A percentile compares a stretch with the other conserved stretches of the same genome.
phyloP scores from a whole-genome alignment of 2,888 invertebrate species.

The Cataglyphis rosenhaueri region DNA sequence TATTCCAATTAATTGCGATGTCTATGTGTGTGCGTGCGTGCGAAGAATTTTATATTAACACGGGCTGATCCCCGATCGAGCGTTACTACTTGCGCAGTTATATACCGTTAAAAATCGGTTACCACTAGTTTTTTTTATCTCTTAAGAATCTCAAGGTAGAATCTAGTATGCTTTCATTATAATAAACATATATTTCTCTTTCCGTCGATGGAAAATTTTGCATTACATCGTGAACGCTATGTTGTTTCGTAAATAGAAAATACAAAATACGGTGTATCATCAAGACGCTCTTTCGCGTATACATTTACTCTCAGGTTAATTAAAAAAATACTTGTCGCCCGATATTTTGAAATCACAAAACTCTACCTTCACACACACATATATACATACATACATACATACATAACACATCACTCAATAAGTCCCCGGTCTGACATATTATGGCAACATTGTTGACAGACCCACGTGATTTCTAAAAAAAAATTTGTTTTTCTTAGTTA shows the following conservation, averaged over 20 bases:
- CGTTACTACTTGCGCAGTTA: conserved; percentile 39
- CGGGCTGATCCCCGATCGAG: conserved; percentile 28
- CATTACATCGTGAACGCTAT: neutral
- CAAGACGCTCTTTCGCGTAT: neutral
- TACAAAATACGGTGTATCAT: neutral
- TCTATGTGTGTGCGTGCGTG: neutral
- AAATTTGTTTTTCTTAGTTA: too few species aligned
- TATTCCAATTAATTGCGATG: neutral
- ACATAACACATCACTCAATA: too few species aligned
- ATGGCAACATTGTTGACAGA: too few species aligned
- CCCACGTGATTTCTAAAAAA: too few species aligned
- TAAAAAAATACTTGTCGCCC: conserved; percentile 20
- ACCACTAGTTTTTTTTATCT: neutral
- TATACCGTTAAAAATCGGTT: neutral
- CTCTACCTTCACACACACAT: neutral
- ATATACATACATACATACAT: too few species aligned
- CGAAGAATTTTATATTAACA: conserved; percentile 5
- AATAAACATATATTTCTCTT: conserved; percentile 2
- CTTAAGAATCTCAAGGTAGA: neutral
- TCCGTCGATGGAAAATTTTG: neutral
- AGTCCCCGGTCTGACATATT: too few species aligned
- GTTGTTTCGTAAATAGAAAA: neutral
- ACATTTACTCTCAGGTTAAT: conserved; percentile 16
- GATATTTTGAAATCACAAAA: conserved; percentile 22
- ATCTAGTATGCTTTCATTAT: neutral